Conservation (phyloP, 2,888 invertebrate genomes). For the Encarsia formosa region DNA sequence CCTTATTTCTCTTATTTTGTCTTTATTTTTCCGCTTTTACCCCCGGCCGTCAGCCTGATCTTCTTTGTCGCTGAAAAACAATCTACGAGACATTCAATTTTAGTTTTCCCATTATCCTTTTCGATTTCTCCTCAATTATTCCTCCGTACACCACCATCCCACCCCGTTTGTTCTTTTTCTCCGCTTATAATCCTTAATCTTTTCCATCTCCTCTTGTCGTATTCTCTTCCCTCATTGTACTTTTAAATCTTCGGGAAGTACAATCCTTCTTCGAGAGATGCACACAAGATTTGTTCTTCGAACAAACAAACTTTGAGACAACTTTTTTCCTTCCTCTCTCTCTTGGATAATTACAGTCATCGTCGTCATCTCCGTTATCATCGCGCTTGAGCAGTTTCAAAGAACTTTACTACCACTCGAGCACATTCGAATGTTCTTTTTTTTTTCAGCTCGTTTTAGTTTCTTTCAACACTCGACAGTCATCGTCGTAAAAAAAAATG, state of each 20-base stretch:
- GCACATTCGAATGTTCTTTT: neutral
- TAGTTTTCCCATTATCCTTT: no score
- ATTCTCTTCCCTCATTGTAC: conserved; percentile 15
- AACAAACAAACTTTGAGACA: conserved; percentile 3
- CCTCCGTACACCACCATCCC: neutral
- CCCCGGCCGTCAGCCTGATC: neutral
- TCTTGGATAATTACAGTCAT: conserved; percentile 21
- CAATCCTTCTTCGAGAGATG: conserved; percentile 1
- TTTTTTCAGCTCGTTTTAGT: neutral
- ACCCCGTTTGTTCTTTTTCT: conserved; percentile 8
- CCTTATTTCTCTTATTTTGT: no score
- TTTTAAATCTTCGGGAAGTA: conserved; percentile 22
- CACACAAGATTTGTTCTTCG: neutral
- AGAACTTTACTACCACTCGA: no score
- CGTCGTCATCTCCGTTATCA: conserved; percentile 22
- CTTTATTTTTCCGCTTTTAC: neutral
- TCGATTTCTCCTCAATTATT: no score
- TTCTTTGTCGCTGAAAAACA: neutral
- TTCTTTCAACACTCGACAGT: no score
- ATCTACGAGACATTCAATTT: conserved; percentile 8
- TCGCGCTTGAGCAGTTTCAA: conserved; percentile 18
- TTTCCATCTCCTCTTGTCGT: conserved; percentile 4
- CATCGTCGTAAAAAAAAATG: no score
- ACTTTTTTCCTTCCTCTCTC: neutral
- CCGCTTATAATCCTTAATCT: conserved; percentile 22